phyloP scores from a whole-genome alignment of 2,888 invertebrate species.

The Latheticus oryzae region DNA sequence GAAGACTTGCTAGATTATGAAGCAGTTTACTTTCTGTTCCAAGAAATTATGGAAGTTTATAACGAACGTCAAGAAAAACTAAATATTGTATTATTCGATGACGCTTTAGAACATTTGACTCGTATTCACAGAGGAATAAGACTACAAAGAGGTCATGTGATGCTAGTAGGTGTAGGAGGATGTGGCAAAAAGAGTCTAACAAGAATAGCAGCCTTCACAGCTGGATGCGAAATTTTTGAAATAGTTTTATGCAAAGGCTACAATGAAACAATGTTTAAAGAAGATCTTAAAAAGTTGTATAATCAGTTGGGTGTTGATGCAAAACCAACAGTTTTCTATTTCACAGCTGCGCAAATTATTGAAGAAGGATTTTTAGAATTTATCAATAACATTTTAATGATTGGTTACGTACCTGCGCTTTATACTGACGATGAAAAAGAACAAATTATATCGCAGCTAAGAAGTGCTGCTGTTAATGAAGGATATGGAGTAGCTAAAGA shows the following conservation, averaged over 20 bases:
- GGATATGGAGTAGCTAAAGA: slow-evolving; percentile 83
- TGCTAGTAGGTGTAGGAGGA: slow-evolving; percentile 90
- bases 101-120: slow-evolving; percentile 91
- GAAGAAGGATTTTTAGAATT: slow-evolving; percentile 89
- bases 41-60: slow-evolving; percentile 90
- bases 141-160: slow-evolving; percentile 84
- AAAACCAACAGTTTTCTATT: slow-evolving; percentile 84
- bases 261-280: slow-evolving; percentile 84
- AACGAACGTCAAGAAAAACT: slow-evolving; percentile 80
- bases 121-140: slow-evolving; percentile 87
- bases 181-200: slow-evolving; percentile 89
- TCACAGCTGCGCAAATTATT: slow-evolving; percentile 84
- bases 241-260: slow-evolving; percentile 88
- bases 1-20: slow-evolving; percentile 92
- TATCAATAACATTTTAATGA: slow-evolving; percentile 92
- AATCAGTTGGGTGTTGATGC: slow-evolving; percentile 81
- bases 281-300: slow-evolving; percentile 86
- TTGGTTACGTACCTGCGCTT: slow-evolving; percentile 85
- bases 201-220: slow-evolving; percentile 84
- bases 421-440: slow-evolving; percentile 93
- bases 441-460: slow-evolving; percentile 76
- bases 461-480: slow-evolving; percentile 76
- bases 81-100: slow-evolving; percentile 89
- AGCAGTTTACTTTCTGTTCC: slow-evolving; percentile 87
- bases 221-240: slow-evolving; percentile 84